A percentile compares a stretch with the other conserved stretches of the same genome.
These are phyloP conservation scores for Chelonus insularis DNA, from an alignment of 1,140 invertebrate species.

Conservation along the genomic window DNA sequence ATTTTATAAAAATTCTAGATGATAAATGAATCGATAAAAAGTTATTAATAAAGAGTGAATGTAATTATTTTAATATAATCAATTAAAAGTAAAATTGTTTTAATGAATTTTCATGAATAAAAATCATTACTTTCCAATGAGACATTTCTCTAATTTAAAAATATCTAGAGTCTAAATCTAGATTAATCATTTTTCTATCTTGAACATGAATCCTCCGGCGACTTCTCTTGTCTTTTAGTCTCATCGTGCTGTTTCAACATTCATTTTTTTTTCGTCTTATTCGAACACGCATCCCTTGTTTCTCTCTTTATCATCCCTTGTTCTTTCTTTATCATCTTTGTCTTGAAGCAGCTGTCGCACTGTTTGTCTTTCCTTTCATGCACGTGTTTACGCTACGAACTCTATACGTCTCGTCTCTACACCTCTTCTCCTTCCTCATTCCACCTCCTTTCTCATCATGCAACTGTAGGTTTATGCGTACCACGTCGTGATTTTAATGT, in stretches of 20 bases:
- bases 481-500: constrained; percentile 26
- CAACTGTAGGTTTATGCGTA: constrained; percentile 16
- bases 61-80: no score
- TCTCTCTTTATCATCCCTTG: background rate
- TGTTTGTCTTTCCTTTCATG: constrained; percentile 30
- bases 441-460: background rate
- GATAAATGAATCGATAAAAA: no score
- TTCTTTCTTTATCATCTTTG: constrained; percentile 24
- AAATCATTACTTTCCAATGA: no score
- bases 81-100: no score
- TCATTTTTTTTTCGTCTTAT: constrained; percentile 12
- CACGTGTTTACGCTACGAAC: constrained; percentile 27
- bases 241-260: constrained; percentile 25
- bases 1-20: no score
- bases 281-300: constrained; percentile 9
- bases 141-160: background rate
- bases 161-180: background rate
- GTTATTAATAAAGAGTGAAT: no score
- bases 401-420: constrained; percentile 17
- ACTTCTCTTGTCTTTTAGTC: constrained; percentile 7
- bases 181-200: background rate
- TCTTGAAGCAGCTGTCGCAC: constrained; percentile 25
- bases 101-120: no score
- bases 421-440: constrained; percentile 12
- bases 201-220: background rate